Percentiles rank a stretch among this genome's conserved stretches.
These are phyloP conservation scores for Deilephila porcellus DNA, from an alignment of 2,888 invertebrate species.

Conservation along the genomic window DNA sequence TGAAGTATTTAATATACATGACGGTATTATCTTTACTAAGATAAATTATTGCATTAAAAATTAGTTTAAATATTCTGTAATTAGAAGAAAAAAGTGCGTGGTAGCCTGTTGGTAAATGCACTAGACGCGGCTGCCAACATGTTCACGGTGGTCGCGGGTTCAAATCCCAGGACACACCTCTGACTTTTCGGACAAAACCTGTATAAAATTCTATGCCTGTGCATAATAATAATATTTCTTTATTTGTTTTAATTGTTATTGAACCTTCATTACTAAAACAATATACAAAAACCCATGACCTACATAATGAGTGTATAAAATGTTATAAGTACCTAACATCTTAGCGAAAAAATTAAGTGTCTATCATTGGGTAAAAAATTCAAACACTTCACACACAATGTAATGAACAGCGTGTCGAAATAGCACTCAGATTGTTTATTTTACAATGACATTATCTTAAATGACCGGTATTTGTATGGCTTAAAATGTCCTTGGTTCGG, in stretches of 20 bases:
- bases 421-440: constrained; percentile 4
- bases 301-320: not conserved
- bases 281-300: constrained; percentile 27
- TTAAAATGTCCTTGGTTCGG: too few species aligned
- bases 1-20: not conserved
- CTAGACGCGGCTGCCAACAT: too few species aligned
- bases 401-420: not conserved
- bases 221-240: too few species aligned
- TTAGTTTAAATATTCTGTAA: too few species aligned
- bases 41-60: too few species aligned
- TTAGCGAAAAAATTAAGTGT: constrained; percentile 12
- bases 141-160: too few species aligned
- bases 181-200: too few species aligned
- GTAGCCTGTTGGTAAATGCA: too few species aligned
- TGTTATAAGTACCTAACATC: not conserved
- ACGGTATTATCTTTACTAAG: too few species aligned
- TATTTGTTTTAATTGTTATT: not conserved
- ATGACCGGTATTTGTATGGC: too few species aligned
- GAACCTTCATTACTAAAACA: not conserved
- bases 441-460: not conserved
- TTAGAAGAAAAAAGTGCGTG: too few species aligned
- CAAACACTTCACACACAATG: constrained; percentile 9
- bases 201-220: not conserved
- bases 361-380: not conserved
- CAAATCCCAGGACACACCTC: too few species aligned